These are phyloP conservation scores for Lithosia quadra DNA, from an alignment of 2,888 invertebrate species.

Conservation along the genomic window DNA sequence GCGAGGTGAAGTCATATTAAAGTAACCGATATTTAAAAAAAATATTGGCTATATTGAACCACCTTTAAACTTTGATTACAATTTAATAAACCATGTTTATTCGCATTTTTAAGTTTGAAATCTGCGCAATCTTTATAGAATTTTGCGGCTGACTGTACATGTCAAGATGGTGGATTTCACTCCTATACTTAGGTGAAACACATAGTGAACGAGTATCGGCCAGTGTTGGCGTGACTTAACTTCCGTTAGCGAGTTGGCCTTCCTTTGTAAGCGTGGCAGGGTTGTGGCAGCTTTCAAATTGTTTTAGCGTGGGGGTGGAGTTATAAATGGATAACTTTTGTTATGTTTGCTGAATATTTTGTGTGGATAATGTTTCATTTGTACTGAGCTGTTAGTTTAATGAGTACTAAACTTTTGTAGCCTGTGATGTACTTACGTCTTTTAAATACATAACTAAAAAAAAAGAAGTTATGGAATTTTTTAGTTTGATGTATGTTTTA, in stretches of 20 bases:
- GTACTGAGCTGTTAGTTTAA: background rate
- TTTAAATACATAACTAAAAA: too few relatives aligned
- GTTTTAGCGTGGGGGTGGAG: conserved; percentile 4
- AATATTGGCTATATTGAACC: too few relatives aligned
- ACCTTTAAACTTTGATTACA: too few relatives aligned
- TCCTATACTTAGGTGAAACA: background rate
- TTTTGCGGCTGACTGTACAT: too few relatives aligned
- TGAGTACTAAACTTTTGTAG: background rate
- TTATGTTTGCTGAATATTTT: background rate
- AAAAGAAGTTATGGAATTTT: too few relatives aligned
- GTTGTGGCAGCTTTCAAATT: conserved; percentile 7
- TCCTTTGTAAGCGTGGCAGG: background rate
- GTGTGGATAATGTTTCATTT: background rate
- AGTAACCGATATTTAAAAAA: too few relatives aligned
- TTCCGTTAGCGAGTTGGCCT: background rate
- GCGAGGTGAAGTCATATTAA: too few relatives aligned
- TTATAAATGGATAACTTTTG: conserved; percentile 3
- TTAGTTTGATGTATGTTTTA: too few relatives aligned
- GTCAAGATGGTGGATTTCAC: background rate
- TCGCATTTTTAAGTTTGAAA: too few relatives aligned
- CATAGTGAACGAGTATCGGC: background rate
- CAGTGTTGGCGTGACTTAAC: background rate
- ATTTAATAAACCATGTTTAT: too few relatives aligned
- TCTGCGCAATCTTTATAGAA: too few relatives aligned
- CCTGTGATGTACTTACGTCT: too few relatives aligned